phyloP scores from a whole-genome alignment of 2,797 vertebrate genomes.

The Typhlichthys eigenmanni region DNA sequence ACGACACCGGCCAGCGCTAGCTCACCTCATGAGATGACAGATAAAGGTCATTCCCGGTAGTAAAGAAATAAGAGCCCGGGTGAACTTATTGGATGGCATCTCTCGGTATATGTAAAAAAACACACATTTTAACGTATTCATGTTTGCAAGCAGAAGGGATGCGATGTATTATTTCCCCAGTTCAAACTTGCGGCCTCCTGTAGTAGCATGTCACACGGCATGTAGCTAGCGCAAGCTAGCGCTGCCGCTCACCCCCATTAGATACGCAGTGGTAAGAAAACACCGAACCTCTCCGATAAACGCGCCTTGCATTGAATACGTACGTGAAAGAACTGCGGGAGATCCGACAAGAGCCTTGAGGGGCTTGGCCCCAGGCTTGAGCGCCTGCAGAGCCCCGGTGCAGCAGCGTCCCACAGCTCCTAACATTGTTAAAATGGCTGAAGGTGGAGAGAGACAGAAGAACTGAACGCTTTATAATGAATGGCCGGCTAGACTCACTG shows the following conservation, averaged over 20 bases:
- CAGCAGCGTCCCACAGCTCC: conserved; percentile 67
- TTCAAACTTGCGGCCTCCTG: conserved; percentile 57
- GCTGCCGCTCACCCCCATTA: conserved; percentile 7
- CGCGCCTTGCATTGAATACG: conserved; percentile 34
- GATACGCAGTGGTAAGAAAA: not conserved
- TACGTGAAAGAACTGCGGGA: conserved; percentile 79
- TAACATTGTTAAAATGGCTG: conserved; percentile 70
- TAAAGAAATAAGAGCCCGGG: not conserved
- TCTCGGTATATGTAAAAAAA: fast-evolving
- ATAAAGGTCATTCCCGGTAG: conserved; percentile 77
- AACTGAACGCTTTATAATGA: conserved; percentile 66
- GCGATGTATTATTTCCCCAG: not conserved
- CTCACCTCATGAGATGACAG: conserved; percentile 68
- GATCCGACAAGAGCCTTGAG: conserved; percentile 76
- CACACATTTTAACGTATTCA: not conserved
- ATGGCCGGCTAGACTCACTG: conserved; percentile 16
- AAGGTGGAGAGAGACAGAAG: conserved; percentile 74
- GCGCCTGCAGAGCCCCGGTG: conserved; percentile 58
- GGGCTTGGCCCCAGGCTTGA: conserved; percentile 65
- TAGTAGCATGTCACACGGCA: conserved; percentile 28
- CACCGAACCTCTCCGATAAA: not conserved
- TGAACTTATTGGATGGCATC: fast-evolving
- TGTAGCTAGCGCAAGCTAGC: conserved; percentile 56
- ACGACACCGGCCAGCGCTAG: too few species aligned
- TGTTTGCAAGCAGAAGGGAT: not conserved